Evolutionary conservation across 2,797 vertebrate genomes (phyloP).

Genomic region (Periparus ater): DNA sequence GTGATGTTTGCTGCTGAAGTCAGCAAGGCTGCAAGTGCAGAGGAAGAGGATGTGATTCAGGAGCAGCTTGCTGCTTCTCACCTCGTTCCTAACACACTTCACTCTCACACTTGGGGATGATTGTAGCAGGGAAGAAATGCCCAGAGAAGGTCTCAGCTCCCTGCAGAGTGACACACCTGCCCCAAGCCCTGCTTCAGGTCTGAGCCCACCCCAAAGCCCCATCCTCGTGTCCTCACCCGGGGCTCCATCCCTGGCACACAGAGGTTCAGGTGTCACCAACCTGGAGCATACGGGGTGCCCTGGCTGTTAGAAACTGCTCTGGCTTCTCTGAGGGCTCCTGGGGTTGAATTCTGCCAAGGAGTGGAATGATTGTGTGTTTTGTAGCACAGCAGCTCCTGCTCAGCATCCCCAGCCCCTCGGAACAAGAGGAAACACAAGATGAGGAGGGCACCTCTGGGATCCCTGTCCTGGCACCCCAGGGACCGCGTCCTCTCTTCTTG

Average conservation of each 20-base stretch:
- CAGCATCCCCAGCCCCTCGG: background rate
- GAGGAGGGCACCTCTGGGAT: background rate
- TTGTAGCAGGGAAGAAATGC: background rate
- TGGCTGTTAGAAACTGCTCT: background rate
- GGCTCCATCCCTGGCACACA: background rate
- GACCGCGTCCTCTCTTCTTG: rapidly evolving
- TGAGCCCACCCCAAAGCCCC: background rate
- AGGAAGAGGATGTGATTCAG: background rate
- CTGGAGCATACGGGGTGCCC: rapidly evolving
- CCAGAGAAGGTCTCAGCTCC: background rate
- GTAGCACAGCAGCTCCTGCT: background rate
- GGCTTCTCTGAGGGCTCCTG: background rate
- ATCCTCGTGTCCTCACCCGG: rapidly evolving
- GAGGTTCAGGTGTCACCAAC: rapidly evolving
- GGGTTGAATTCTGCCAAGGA: background rate
- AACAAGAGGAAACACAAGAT: rapidly evolving
- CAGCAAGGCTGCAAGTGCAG: rapidly evolving
- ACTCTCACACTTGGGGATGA: background rate
- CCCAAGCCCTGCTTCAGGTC: too few relatives aligned
- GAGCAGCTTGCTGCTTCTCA: background rate
- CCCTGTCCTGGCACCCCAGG: too few relatives aligned
- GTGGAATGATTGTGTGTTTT: background rate
- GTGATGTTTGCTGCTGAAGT: background rate
- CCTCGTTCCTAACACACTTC: background rate
- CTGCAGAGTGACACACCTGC: background rate